Percentiles rank a stretch among this genome's conserved stretches.
These are phyloP conservation scores for Carposina sasakii DNA, from an alignment of 1,140 invertebrate species.

Conservation along the genomic window DNA sequence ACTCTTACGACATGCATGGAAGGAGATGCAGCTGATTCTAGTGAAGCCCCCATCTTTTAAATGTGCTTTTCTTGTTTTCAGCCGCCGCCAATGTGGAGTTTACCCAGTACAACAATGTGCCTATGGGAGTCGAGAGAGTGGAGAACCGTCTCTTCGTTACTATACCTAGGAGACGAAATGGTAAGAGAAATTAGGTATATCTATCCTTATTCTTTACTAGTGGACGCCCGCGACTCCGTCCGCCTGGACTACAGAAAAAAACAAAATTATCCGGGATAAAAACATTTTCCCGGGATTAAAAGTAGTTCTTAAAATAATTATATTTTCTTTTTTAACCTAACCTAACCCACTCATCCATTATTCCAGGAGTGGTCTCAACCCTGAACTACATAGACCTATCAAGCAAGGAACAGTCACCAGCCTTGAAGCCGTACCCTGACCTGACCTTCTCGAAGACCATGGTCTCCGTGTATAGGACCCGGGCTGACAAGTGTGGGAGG, in stretches of 20 bases:
- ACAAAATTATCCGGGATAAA: not conserved
- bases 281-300: not conserved
- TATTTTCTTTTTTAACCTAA: conserved; percentile 18
- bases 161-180: conserved; percentile 77
- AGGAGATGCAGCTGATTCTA: too few relatives aligned
- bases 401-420: conserved; percentile 43
- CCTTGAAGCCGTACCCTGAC: conserved; percentile 77
- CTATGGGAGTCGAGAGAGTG: conserved; percentile 79
- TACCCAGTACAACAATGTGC: conserved; percentile 80
- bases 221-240: not conserved
- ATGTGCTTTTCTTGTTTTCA: too few relatives aligned
- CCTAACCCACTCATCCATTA: too few relatives aligned
- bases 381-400: conserved; percentile 78
- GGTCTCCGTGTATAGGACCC: conserved; percentile 79
- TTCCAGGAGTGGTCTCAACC: conserved; percentile 80
- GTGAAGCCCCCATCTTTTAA: too few relatives aligned
- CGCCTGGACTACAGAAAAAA: not conserved
- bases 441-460: conserved; percentile 62
- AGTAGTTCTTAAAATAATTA: not conserved
- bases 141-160: conserved; percentile 81
- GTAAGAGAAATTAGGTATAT: conserved; percentile 33
- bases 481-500: conserved; percentile 78
- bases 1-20: too few relatives aligned
- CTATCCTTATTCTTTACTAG: not conserved
- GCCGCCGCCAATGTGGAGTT: too few relatives aligned